phyloP scores from a whole-genome alignment of 2,797 vertebrate genomes.

The Malacoraja senta region DNA sequence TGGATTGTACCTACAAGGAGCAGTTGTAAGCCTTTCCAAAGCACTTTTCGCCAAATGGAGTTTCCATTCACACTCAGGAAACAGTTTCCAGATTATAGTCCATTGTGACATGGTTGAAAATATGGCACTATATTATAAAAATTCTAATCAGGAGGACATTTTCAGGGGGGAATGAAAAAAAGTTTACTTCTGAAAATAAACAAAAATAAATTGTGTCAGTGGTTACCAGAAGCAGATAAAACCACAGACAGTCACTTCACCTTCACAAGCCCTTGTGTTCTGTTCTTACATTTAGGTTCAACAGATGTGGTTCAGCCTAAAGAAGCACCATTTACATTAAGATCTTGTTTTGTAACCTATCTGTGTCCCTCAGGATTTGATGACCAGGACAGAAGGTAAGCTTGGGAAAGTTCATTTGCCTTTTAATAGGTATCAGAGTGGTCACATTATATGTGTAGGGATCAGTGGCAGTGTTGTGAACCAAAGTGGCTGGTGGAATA shows the following conservation, averaged over 20 bases:
- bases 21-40: too few relatives aligned
- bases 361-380: not conserved
- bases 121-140: too few relatives aligned
- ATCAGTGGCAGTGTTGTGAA: not conserved
- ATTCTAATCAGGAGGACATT: not conserved
- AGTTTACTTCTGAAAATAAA: not conserved
- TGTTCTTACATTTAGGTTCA: not conserved
- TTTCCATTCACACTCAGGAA: too few relatives aligned
- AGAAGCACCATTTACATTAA: not conserved
- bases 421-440: not conserved
- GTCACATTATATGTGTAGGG: not conserved
- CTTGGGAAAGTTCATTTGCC: not conserved
- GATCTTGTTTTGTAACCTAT: constrained; percentile 15
- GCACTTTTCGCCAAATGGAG: too few relatives aligned
- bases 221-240: not conserved
- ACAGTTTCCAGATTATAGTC: too few relatives aligned
- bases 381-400: not conserved
- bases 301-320: not conserved
- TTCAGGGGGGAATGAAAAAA: not conserved
- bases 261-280: too few relatives aligned
- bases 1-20: too few relatives aligned
- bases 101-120: too few relatives aligned
- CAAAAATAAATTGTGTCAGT: not conserved
- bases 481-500: not conserved
- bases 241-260: not conserved